A percentile compares a stretch with the other conserved stretches of the same genome.
Evolutionary conservation across 2,113 vertebrate species (phyloP).

Genomic region (Eulemur rufifrons): DNA sequence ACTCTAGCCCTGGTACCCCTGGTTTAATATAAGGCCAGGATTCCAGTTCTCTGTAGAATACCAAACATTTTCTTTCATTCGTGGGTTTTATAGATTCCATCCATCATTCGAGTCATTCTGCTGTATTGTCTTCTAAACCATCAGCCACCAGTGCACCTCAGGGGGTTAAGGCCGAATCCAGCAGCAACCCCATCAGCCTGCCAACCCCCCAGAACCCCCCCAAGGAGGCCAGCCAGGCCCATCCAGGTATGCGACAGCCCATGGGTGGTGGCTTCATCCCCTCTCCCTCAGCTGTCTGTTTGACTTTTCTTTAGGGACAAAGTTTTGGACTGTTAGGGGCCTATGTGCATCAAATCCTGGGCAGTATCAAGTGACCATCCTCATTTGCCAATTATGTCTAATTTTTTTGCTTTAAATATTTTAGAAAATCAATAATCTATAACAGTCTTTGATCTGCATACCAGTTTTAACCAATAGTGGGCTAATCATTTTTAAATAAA

Average conservation of each 20-base stretch:
- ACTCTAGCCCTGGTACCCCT: neutral
- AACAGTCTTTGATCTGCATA: neutral
- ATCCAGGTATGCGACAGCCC: slow-evolving; percentile 72
- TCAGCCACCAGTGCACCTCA: slow-evolving; percentile 82
- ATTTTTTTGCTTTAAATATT: neutral
- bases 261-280: fast-evolving
- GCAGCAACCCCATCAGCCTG: slow-evolving; percentile 81
- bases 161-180: slow-evolving; percentile 77
- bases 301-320: neutral
- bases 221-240: slow-evolving; percentile 70
- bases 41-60: neutral
- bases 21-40: neutral
- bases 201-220: slow-evolving; percentile 80
- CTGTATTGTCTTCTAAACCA: slow-evolving; percentile 79
- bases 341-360: neutral
- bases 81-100: slow-evolving; percentile 79
- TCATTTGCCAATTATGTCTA: neutral
- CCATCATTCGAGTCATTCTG: slow-evolving; percentile 68
- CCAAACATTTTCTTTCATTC: slow-evolving; percentile 57
- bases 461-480: neutral
- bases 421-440: neutral
- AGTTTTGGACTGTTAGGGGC: neutral
- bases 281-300: neutral
- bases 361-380: neutral
- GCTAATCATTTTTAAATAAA: neutral